A percentile compares a stretch with the other conserved stretches of the same genome.
Evolutionary conservation across 2,888 invertebrate genomes (phyloP).

Genomic region (Taenaris catops): DNA sequence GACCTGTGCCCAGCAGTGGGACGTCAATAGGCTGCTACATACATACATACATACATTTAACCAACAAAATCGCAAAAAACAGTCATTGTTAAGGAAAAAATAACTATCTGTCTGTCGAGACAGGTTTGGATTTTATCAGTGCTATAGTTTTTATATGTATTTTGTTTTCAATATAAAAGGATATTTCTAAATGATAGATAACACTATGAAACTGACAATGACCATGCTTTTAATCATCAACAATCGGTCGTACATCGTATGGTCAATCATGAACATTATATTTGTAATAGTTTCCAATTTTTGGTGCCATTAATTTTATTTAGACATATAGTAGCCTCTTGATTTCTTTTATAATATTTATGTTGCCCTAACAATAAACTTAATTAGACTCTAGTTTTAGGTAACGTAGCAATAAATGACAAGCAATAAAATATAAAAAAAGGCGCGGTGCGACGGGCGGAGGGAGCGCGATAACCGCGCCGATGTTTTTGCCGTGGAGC

Average conservation of each 20-base stretch:
- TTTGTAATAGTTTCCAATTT: background rate
- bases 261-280: conserved; percentile 11
- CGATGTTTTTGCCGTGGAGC: conserved; percentile 75
- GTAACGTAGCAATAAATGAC: conserved; percentile 69
- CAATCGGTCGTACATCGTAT: conserved; percentile 13
- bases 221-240: background rate
- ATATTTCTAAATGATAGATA: too few relatives aligned
- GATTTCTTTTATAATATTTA: conserved; percentile 7
- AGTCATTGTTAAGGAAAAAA: too few relatives aligned
- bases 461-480: conserved; percentile 67
- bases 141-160: too few relatives aligned
- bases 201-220: too few relatives aligned
- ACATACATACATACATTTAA: too few relatives aligned
- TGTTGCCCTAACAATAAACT: conserved; percentile 23
- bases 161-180: too few relatives aligned
- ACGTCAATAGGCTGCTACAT: too few relatives aligned
- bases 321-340: conserved; percentile 9
- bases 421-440: conserved; percentile 62
- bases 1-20: too few relatives aligned
- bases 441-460: conserved; percentile 39
- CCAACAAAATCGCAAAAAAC: too few relatives aligned
- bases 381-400: conserved; percentile 47
- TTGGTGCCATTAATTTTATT: conserved; percentile 4
- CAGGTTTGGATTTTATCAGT: too few relatives aligned
- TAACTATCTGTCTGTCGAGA: too few relatives aligned